Conservation (phyloP, 2,888 invertebrate species). For the Plutella xylostella region DNA sequence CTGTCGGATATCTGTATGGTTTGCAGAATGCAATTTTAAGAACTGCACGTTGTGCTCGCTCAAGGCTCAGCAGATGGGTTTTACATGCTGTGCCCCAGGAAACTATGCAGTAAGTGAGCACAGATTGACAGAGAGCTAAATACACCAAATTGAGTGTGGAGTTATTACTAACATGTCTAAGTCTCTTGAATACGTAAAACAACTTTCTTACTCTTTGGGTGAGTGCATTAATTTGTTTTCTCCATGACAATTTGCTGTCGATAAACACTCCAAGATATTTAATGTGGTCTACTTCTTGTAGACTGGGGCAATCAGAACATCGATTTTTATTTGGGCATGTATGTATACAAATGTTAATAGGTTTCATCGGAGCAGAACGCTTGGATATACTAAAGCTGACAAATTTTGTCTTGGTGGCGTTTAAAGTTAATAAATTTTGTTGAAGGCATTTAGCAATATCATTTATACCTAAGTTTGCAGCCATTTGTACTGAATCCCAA, state of each 20-base stretch:
- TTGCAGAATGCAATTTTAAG: no score
- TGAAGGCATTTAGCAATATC: no score
- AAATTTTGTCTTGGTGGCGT: no score
- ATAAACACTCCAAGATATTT: not conserved
- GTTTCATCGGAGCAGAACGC: no score
- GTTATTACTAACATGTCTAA: not conserved
- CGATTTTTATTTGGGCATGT: no score
- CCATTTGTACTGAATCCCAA: no score
- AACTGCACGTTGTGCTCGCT: conserved; percentile 11
- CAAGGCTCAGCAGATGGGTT: conserved; percentile 1
- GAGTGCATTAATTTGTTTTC: not conserved
- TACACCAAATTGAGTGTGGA: not conserved
- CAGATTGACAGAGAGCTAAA: conserved; percentile 6
- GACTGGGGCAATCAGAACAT: no score
- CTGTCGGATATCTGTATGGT: no score
- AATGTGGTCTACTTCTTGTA: not conserved
- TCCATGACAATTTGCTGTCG: not conserved
- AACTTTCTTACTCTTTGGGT: not conserved
- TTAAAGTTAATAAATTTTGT: no score
- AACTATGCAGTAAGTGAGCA: conserved; percentile 9
- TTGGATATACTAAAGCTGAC: no score
- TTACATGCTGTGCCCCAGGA: conserved; percentile 11
- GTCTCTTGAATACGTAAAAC: not conserved
- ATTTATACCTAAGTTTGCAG: no score
- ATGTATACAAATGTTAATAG: no score